Conservation (phyloP, 1,140 invertebrate genomes). For the Drosophila pseudoobscura region DNA sequence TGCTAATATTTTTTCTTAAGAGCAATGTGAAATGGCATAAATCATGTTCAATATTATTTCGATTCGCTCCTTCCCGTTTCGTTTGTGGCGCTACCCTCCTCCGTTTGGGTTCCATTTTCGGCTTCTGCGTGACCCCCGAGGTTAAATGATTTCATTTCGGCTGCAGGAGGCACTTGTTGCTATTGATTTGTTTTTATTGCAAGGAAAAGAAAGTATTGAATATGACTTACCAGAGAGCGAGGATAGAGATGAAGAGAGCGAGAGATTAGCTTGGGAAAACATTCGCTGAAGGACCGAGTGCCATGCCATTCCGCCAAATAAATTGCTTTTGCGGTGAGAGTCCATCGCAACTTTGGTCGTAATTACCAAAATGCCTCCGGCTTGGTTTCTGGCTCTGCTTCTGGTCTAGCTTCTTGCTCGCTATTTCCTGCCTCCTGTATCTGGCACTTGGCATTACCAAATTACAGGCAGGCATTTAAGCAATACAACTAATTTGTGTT, state of each 20-base stretch:
- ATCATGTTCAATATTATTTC: constrained; percentile 68
- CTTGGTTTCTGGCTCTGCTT: not conserved
- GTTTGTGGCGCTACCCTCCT: constrained; percentile 14
- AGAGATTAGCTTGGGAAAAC: constrained; percentile 11
- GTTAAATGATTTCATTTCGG: constrained; percentile 68
- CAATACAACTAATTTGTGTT: constrained; percentile 74
- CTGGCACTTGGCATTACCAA: constrained; percentile 50
- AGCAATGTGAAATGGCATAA: constrained; percentile 67
- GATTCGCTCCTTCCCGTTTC: constrained; percentile 9
- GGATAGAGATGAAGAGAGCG: too few relatives aligned
- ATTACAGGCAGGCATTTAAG: constrained; percentile 60
- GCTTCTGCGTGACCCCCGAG: constrained; percentile 39
- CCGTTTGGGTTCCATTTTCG: constrained; percentile 18
- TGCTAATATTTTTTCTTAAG: constrained; percentile 70
- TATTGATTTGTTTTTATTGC: constrained; percentile 68
- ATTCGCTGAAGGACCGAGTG: not conserved
- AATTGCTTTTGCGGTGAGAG: constrained; percentile 45
- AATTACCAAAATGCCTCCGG: constrained; percentile 45
- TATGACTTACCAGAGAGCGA: constrained; percentile 14
- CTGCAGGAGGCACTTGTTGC: constrained; percentile 50
- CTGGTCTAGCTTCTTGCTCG: too few relatives aligned
- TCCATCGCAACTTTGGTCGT: constrained; percentile 20
- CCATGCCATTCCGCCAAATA: constrained; percentile 17
- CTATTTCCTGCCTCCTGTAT: constrained; percentile 3
- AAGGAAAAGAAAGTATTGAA: constrained; percentile 52